Conservation (phyloP, 2,888 invertebrate species). For the Mantis religiosa region DNA sequence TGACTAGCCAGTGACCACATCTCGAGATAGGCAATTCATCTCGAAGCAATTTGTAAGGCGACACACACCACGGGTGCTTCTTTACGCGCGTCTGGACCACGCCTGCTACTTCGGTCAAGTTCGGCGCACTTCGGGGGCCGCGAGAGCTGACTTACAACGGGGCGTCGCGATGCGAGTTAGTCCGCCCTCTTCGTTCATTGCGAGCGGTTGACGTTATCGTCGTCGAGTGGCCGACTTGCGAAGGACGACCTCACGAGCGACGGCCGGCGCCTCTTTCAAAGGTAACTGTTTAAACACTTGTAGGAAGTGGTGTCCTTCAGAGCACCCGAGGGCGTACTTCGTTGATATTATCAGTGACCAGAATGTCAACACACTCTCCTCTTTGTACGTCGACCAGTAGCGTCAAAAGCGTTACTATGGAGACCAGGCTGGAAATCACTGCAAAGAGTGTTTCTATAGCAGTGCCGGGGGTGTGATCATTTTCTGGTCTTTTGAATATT, state of each 20-base stretch:
- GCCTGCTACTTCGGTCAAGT: not conserved
- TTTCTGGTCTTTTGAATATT: no score
- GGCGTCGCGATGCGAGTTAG: not conserved
- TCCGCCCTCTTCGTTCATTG: not conserved
- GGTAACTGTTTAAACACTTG: not conserved
- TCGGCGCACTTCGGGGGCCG: not conserved
- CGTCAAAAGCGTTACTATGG: not conserved
- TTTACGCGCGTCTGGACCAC: not conserved
- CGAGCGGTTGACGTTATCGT: not conserved
- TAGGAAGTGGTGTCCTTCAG: not conserved
- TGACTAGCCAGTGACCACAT: not conserved
- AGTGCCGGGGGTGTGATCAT: no score
- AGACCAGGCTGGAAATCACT: not conserved
- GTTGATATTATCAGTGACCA: not conserved
- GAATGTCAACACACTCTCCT: not conserved
- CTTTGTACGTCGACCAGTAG: not conserved
- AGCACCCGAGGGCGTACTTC: not conserved
- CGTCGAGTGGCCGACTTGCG: not conserved
- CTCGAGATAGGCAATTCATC: not conserved
- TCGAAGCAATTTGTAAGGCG: not conserved
- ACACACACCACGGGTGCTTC: no score
- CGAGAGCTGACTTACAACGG: not conserved
- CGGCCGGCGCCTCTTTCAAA: not conserved
- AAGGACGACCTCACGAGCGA: not conserved
- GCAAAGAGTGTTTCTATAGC: no score